Conservation (phyloP, 2,888 invertebrate species). For the Mesopsocus fuscifrons region DNA sequence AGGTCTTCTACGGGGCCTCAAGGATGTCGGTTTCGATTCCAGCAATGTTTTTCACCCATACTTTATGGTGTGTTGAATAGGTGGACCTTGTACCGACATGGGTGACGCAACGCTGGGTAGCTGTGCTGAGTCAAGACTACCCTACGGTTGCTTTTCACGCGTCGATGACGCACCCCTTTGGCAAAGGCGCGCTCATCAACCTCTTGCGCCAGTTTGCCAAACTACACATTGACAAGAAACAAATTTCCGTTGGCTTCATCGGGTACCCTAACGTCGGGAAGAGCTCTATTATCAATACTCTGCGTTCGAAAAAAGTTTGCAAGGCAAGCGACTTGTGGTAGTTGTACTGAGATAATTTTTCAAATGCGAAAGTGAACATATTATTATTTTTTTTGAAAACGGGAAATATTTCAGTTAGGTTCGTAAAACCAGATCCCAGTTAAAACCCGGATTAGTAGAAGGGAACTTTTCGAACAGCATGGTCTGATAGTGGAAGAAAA, state of each 20-base stretch:
- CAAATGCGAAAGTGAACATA: no score
- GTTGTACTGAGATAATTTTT: no score
- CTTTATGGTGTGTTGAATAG: no score
- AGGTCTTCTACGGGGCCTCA: no score
- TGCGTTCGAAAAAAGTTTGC: slow-evolving; percentile 92
- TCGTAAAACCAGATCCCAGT: no score
- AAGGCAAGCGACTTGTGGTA: slow-evolving; percentile 56
- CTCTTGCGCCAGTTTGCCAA: slow-evolving; percentile 88
- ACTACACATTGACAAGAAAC: slow-evolving; percentile 88
- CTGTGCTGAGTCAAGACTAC: slow-evolving; percentile 80
- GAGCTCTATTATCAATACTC: slow-evolving; percentile 92
- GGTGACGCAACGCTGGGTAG: slow-evolving; percentile 97
- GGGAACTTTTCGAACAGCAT: no score
- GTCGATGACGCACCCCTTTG: slow-evolving; percentile 95
- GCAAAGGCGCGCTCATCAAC: slow-evolving; percentile 92
- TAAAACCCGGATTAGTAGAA: no score
- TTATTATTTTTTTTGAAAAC: neutral
- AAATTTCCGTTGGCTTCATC: slow-evolving; percentile 97
- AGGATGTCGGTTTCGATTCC: no score
- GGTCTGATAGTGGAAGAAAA: no score
- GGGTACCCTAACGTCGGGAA: slow-evolving; percentile 99
- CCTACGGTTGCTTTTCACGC: slow-evolving; percentile 98
- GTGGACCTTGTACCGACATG: slow-evolving; percentile 83
- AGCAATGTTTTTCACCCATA: no score
- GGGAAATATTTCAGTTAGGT: neutral